Evolutionary conservation across 2,888 invertebrate genomes (phyloP).

Genomic region (Phalangium opilio): DNA sequence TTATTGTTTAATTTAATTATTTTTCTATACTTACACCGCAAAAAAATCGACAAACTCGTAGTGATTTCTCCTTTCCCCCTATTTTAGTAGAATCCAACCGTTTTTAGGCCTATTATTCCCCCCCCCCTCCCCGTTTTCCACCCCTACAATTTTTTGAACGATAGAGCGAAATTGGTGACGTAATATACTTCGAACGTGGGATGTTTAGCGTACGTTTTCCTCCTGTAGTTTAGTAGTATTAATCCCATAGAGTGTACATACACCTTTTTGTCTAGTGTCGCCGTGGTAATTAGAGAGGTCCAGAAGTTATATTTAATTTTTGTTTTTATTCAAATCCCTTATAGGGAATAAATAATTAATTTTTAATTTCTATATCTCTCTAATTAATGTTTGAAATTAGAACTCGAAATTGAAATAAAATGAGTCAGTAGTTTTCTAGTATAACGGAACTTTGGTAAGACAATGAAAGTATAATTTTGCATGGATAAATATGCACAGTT

Average conservation of each 20-base stretch:
- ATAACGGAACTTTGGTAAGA: too few relatives aligned
- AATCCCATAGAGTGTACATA: conserved; percentile 1
- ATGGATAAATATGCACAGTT: too few relatives aligned
- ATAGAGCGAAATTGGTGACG: too few relatives aligned
- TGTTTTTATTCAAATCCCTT: conserved; percentile 1
- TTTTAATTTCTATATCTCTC: not conserved
- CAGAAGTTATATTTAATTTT: conserved; percentile 3
- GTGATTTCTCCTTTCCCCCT: not conserved
- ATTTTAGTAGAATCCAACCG: not conserved
- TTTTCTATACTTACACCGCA: not conserved
- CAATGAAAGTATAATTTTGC: too few relatives aligned
- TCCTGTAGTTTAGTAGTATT: conserved; percentile 1
- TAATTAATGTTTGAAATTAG: too few relatives aligned
- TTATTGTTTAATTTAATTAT: too few relatives aligned
- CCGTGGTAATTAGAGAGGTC: conserved; percentile 3
- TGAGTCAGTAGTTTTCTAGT: too few relatives aligned
- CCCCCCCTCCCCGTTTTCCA: not conserved
- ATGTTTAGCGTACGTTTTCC: conserved; percentile 3
- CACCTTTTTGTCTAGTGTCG: too few relatives aligned
- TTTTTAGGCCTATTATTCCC: not conserved
- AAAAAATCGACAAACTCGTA: not conserved
- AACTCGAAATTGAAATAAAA: too few relatives aligned
- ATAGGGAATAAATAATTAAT: too few relatives aligned
- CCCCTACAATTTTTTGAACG: too few relatives aligned
- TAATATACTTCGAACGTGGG: too few relatives aligned